Evolutionary conservation across 2,888 invertebrate genomes (phyloP).

Genomic region (Drosophila picticornis): DNA sequence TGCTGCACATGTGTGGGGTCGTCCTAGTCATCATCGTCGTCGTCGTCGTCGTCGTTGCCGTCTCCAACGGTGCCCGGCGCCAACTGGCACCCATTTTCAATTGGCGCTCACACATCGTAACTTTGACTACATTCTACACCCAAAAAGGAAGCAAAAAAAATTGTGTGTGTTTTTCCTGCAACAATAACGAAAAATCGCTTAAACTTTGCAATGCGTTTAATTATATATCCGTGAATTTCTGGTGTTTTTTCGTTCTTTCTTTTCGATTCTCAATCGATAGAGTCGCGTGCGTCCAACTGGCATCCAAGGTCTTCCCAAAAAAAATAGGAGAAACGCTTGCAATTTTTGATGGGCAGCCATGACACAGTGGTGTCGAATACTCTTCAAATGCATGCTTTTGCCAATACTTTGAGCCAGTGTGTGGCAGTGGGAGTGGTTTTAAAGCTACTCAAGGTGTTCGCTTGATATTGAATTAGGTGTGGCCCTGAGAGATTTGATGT

Average conservation of each 20-base stretch:
- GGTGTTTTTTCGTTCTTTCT: constrained; percentile 20
- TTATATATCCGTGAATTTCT: constrained; percentile 37
- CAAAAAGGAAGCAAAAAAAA: neutral
- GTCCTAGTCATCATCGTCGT: neutral
- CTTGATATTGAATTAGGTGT: neutral
- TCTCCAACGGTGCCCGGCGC: constrained; percentile 53
- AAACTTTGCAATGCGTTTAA: constrained; percentile 74
- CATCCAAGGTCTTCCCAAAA: constrained; percentile 57
- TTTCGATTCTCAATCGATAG: constrained; percentile 53
- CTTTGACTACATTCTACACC: constrained; percentile 38
- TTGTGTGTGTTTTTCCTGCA: constrained; percentile 12
- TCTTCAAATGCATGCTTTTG: neutral
- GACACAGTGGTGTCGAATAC: constrained; percentile 22
- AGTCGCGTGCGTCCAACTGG: constrained; percentile 58
- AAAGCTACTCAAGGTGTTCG: neutral
- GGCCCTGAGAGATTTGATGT: neutral
- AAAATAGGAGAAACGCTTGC: constrained; percentile 23
- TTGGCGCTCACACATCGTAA: constrained; percentile 79
- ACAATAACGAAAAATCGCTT: constrained; percentile 32
- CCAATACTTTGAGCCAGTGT: neutral
- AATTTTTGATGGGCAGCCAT: constrained; percentile 33
- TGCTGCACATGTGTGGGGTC: constrained; percentile 42
- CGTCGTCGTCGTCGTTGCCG: neutral
- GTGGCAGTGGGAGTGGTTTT: neutral
- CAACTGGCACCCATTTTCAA: constrained; percentile 62